Percentiles rank a stretch among this genome's conserved stretches.
phyloP scores from a whole-genome alignment of 2,797 vertebrate species.

The Phoeniculus purpureus region DNA sequence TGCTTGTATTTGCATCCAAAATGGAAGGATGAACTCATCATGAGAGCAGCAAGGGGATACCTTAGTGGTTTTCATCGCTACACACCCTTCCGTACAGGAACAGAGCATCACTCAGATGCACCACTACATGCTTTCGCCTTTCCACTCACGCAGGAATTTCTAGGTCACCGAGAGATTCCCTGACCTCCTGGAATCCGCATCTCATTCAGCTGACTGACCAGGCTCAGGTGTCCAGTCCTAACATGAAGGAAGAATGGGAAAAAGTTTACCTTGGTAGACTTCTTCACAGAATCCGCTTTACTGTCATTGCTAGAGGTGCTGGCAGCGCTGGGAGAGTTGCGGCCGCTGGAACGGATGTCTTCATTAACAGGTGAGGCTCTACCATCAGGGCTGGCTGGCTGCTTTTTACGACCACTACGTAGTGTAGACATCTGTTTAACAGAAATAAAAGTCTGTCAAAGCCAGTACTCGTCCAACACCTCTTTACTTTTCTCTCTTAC shows the following conservation, averaged over 20 bases:
- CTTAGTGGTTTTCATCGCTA: neutral
- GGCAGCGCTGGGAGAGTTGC: conserved; percentile 94
- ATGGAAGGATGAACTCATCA: neutral
- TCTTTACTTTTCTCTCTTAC: neutral
- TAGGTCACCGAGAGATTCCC: neutral
- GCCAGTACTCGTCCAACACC: neutral
- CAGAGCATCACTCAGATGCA: neutral
- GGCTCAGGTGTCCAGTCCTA: neutral
- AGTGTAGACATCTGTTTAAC: conserved; percentile 93
- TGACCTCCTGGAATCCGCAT: neutral
- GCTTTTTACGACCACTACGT: conserved; percentile 99
- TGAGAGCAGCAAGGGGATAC: neutral
- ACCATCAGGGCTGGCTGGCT: conserved; percentile 96
- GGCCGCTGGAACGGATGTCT: conserved; percentile 94
- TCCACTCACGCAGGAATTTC: neutral
- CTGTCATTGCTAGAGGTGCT: conserved; percentile 98
- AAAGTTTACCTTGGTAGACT: conserved; percentile 87
- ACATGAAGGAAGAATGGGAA: accelerated
- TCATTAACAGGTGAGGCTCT: conserved; percentile 92
- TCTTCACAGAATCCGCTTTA: conserved; percentile 93
- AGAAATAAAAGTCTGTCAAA: neutral
- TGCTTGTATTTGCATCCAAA: neutral
- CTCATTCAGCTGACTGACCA: neutral
- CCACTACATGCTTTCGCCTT: neutral
- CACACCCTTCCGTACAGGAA: neutral